Conservation (phyloP, 2,888 invertebrate species). For the Fragum fragum region DNA sequence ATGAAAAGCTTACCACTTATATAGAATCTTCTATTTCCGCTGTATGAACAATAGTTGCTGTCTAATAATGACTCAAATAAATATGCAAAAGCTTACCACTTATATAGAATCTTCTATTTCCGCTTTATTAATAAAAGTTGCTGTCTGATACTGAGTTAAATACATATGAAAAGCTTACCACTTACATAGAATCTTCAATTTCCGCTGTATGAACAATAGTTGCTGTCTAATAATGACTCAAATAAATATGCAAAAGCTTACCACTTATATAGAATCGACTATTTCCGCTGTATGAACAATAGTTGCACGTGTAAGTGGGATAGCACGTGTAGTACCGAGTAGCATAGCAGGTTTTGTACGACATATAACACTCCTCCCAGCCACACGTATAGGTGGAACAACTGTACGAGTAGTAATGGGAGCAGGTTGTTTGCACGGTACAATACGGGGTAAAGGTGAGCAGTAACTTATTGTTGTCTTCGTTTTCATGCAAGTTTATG, state of each 20-base stretch:
- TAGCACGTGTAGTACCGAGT: constrained; percentile 6
- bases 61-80: too few relatives aligned
- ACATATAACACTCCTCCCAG: neutral
- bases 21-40: too few relatives aligned
- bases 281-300: neutral
- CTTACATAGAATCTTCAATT: neutral
- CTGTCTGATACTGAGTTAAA: too few relatives aligned
- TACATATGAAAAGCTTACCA: neutral
- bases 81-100: too few relatives aligned
- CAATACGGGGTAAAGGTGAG: neutral
- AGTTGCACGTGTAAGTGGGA: neutral
- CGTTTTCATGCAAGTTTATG: constrained; percentile 4
- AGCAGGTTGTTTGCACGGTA: neutral
- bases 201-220: too few relatives aligned
- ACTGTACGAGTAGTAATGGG: neutral
- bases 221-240: too few relatives aligned
- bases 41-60: too few relatives aligned
- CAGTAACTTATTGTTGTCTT: neutral
- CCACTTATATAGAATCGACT: neutral
- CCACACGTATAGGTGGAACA: neutral
- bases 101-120: too few relatives aligned
- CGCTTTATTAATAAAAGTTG: too few relatives aligned
- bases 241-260: constrained; percentile 4
- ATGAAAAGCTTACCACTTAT: too few relatives aligned
- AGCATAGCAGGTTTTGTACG: neutral